A percentile compares a stretch with the other conserved stretches of the same genome.
Conservation (phyloP, 2,113 vertebrate species). For the Talpa occidentalis region DNA sequence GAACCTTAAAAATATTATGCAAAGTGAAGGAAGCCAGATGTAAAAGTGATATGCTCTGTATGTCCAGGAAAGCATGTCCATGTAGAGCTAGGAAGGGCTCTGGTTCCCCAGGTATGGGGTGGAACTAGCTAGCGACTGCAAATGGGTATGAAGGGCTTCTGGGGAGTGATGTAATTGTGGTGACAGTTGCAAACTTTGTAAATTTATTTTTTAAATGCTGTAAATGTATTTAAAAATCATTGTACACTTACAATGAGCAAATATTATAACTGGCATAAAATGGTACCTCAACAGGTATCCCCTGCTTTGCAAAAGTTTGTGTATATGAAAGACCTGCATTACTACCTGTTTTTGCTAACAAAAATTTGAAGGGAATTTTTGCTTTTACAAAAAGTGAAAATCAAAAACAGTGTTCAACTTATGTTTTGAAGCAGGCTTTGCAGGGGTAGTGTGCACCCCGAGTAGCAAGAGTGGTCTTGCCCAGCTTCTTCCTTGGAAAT, state of each 20-base stretch:
- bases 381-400: too few species aligned
- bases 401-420: too few species aligned
- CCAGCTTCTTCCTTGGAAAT: too few species aligned
- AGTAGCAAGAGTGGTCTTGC: too few species aligned
- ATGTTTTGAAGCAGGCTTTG: too few species aligned
- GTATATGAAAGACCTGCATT: too few species aligned
- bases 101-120: not conserved
- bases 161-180: not conserved
- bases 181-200: not conserved
- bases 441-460: too few species aligned
- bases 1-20: not conserved
- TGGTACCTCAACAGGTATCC: not conserved
- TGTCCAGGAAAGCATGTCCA: not conserved
- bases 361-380: too few species aligned
- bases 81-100: not conserved
- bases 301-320: too few species aligned
- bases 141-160: not conserved
- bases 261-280: not conserved
- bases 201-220: too few species aligned
- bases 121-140: not conserved
- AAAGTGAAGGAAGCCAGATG: not conserved
- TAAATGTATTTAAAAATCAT: not conserved
- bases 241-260: not conserved
- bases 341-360: too few species aligned
- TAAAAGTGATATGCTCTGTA: not conserved